Evolutionary conservation across 30 jellyfish, hydroid and myxozoan species (phyloP).

Genomic region (Cassiopea xamachana): DNA sequence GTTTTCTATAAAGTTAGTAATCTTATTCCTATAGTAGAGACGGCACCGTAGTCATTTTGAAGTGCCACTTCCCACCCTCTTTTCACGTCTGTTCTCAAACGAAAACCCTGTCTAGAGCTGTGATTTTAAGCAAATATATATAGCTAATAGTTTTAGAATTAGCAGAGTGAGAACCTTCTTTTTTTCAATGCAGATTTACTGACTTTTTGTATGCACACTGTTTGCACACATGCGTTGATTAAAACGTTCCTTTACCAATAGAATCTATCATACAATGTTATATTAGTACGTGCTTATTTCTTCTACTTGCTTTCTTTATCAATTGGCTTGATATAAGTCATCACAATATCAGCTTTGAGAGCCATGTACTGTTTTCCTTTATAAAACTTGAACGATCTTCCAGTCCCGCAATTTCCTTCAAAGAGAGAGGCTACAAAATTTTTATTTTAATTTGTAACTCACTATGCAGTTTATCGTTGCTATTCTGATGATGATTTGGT

Average conservation of each 20-base stretch:
- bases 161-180: background rate
- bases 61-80: background rate
- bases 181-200: conserved; percentile 22
- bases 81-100: background rate
- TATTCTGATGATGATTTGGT: too few species aligned
- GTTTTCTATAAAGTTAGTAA: background rate
- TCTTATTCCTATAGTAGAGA: background rate
- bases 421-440: too few species aligned
- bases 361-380: too few species aligned
- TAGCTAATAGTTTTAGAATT: background rate
- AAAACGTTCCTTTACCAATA: background rate
- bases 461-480: too few species aligned
- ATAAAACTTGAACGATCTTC: too few species aligned
- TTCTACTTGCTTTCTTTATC: background rate
- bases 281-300: background rate
- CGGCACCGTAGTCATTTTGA: background rate
- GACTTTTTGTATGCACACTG: conserved; percentile 28
- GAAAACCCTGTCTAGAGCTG: background rate
- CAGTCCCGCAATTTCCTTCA: too few species aligned
- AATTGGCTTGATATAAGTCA: too few species aligned
- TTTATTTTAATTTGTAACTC: too few species aligned
- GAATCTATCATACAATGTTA: background rate
- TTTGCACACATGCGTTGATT: conserved; percentile 26
- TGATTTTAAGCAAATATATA: conserved; percentile 1
- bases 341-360: too few species aligned